These are phyloP conservation scores for Amia ocellicauda DNA, from an alignment of 2,113 vertebrate genomes.

Conservation along the genomic window DNA sequence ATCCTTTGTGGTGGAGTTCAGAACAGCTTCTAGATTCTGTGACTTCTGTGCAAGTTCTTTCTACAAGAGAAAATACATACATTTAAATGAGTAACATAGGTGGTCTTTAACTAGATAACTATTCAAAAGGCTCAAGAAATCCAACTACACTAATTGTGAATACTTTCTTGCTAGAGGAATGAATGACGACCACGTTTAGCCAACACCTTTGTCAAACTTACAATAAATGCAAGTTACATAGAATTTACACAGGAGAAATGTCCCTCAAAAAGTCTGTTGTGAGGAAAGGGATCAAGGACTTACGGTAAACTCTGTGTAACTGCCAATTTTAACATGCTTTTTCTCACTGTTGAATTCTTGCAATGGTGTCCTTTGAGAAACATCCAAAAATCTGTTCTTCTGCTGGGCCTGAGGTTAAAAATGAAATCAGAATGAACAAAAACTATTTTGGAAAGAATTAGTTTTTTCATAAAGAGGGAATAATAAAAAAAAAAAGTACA, in stretches of 20 bases:
- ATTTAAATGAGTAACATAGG: neutral
- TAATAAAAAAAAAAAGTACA: neutral
- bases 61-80: conserved; percentile 17
- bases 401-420: conserved; percentile 16
- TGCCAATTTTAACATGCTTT: conserved; percentile 20
- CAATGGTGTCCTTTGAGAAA: conserved; percentile 25
- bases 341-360: conserved; percentile 42
- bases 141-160: no score
- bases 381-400: conserved; percentile 26
- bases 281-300: conserved; percentile 17
- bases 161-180: no score
- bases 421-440: no score
- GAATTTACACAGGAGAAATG: no score
- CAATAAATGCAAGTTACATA: no score
- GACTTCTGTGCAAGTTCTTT: conserved; percentile 38
- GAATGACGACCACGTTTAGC: no score
- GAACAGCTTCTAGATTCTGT: conserved; percentile 30
- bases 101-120: no score
- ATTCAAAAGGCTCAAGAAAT: no score
- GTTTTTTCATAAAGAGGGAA: no score
- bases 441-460: no score
- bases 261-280: neutral
- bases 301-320: conserved; percentile 45
- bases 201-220: no score
- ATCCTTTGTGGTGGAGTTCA: conserved; percentile 47